Evolutionary conservation across 2,888 invertebrate species (phyloP).

Genomic region (Drosophila putrida): DNA sequence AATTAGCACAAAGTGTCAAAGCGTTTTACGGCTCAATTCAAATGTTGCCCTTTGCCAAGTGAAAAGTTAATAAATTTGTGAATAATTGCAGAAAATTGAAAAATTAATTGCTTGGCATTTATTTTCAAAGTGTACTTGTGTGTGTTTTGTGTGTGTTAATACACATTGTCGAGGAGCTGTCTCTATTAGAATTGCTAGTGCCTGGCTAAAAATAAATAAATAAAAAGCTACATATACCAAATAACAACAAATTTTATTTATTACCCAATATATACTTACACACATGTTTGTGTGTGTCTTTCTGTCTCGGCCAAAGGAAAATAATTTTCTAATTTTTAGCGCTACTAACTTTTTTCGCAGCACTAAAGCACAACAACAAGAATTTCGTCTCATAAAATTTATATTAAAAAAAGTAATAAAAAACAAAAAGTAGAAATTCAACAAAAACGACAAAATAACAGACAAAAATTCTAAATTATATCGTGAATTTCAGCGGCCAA

Average conservation of each 20-base stretch:
- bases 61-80: slow-evolving; percentile 71
- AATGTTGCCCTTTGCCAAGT: slow-evolving; percentile 68
- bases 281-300: slow-evolving; percentile 37
- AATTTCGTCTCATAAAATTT: slow-evolving; percentile 69
- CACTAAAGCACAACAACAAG: slow-evolving; percentile 49
- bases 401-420: slow-evolving; percentile 54
- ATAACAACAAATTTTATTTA: slow-evolving; percentile 82
- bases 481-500: slow-evolving; percentile 47
- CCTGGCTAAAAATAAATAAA: slow-evolving; percentile 79
- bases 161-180: slow-evolving; percentile 60
- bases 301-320: slow-evolving; percentile 56
- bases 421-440: slow-evolving; percentile 39
- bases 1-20: slow-evolving; percentile 70
- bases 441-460: slow-evolving; percentile 41
- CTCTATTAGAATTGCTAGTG: slow-evolving; percentile 68
- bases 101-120: slow-evolving; percentile 75
- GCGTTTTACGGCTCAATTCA: slow-evolving; percentile 60
- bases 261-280: slow-evolving; percentile 67
- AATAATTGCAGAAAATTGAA: slow-evolving; percentile 77
- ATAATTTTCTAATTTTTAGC: slow-evolving; percentile 69
- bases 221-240: slow-evolving; percentile 54
- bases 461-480: slow-evolving; percentile 36
- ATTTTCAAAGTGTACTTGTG: slow-evolving; percentile 45
- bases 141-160: slow-evolving; percentile 30
- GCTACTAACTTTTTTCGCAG: slow-evolving; percentile 76